Evolutionary conservation across 2,888 invertebrate genomes (phyloP).

Genomic region (Amiota minor): DNA sequence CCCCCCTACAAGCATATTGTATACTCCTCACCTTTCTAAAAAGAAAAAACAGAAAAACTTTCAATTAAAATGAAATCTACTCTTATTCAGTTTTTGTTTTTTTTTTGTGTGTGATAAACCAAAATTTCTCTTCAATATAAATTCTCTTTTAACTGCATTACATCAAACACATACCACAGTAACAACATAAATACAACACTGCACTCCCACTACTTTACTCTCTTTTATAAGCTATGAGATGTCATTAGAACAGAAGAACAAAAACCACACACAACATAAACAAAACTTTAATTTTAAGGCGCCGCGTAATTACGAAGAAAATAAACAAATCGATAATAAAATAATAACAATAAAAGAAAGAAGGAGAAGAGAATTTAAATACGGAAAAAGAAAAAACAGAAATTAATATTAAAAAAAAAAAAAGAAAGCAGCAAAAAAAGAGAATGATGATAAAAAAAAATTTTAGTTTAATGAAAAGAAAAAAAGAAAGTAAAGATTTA

Average conservation of each 20-base stretch:
- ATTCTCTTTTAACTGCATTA: no score
- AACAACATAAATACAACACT: no score
- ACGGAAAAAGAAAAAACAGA: slow-evolving; percentile 36
- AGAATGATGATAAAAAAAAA: slow-evolving; percentile 41
- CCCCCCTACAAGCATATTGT: no score
- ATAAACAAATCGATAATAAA: slow-evolving; percentile 14
- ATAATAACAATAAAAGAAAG: slow-evolving; percentile 43
- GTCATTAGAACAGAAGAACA: neutral
- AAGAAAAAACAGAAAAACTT: no score
- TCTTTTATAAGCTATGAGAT: no score
- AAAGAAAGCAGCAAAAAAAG: slow-evolving; percentile 34
- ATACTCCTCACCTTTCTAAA: no score
- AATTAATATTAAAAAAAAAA: slow-evolving; percentile 36
- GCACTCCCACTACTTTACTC: no score
- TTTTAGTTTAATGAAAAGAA: slow-evolving; percentile 54
- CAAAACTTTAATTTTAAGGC: slow-evolving; percentile 34
- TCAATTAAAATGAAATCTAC: no score
- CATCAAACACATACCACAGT: no score
- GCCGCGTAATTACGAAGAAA: slow-evolving; percentile 35
- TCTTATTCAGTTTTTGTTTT: no score
- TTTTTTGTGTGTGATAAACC: no score
- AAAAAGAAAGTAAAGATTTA: slow-evolving; percentile 38
- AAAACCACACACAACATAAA: neutral
- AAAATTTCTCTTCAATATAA: no score
- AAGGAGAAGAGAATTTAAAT: slow-evolving; percentile 33